Conservation (phyloP, 35 echinoderm and acorn worm species). For the Ophiothrix spiculata region DNA sequence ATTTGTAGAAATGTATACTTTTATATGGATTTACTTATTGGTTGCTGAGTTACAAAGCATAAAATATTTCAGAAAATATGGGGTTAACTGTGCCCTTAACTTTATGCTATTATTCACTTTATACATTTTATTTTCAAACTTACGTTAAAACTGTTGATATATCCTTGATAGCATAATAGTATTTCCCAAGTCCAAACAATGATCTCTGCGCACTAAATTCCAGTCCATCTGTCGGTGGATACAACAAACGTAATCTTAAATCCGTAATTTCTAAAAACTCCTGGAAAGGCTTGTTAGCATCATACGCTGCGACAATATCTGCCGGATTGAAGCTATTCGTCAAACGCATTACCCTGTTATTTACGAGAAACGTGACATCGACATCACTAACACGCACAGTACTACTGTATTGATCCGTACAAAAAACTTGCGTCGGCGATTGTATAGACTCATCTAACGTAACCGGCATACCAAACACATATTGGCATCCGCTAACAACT, state of each 20-base stretch:
- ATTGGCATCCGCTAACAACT: not conserved
- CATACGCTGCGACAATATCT: slow-evolving; percentile 39
- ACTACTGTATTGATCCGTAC: slow-evolving; percentile 57
- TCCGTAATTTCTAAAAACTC: slow-evolving; percentile 68
- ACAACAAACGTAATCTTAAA: slow-evolving; percentile 56
- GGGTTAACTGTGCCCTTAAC: too few relatives aligned
- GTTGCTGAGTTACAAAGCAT: too few relatives aligned
- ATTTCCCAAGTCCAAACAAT: slow-evolving; percentile 31
- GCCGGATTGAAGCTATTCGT: not conserved
- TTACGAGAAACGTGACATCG: slow-evolving; percentile 37
- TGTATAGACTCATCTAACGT: not conserved
- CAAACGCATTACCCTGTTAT: slow-evolving; percentile 41
- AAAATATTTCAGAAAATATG: too few relatives aligned
- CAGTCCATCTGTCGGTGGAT: slow-evolving; percentile 78
- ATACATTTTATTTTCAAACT: too few relatives aligned
- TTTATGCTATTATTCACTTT: too few relatives aligned
- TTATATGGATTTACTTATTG: too few relatives aligned
- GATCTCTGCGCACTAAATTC: slow-evolving; percentile 36
- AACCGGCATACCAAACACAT: not conserved
- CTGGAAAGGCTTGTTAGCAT: slow-evolving; percentile 43
- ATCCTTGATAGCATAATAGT: slow-evolving; percentile 94
- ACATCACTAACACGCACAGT: slow-evolving; percentile 31
- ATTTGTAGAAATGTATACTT: too few relatives aligned
- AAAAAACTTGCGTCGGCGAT: slow-evolving; percentile 59
- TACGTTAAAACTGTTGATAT: slow-evolving; percentile 69